A percentile compares a stretch with the other conserved stretches of the same genome.
Conservation (phyloP, 2,113 vertebrate genomes). For the Diadophis punctatus region DNA sequence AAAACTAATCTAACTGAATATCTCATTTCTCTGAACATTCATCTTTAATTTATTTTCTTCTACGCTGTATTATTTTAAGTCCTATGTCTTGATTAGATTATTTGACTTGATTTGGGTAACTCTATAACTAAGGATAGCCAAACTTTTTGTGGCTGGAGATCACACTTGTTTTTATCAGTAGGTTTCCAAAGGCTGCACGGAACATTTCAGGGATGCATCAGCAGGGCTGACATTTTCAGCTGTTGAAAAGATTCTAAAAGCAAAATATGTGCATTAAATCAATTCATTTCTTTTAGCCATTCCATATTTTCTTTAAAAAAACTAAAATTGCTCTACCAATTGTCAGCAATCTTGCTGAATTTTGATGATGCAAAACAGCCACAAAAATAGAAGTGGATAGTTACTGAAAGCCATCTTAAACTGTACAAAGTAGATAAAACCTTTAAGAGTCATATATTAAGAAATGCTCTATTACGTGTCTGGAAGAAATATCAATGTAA, state of each 20-base stretch:
- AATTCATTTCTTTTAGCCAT: not conserved
- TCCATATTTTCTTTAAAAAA: not conserved
- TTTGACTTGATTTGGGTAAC: not conserved
- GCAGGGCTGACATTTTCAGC: not conserved
- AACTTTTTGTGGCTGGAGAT: not conserved
- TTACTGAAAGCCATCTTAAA: too few species aligned
- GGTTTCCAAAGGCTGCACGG: not conserved
- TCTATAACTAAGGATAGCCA: not conserved
- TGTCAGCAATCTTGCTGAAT: not conserved
- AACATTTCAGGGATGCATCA: not conserved
- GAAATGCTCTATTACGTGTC: too few species aligned
- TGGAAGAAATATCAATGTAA: too few species aligned
- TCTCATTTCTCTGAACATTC: not conserved
- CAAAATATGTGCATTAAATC: not conserved
- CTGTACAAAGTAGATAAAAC: too few species aligned
- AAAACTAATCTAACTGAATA: not conserved
- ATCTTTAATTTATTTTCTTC: not conserved
- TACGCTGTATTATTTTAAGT: not conserved
- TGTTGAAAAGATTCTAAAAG: not conserved
- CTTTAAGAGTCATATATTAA: too few species aligned
- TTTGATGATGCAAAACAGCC: not conserved
- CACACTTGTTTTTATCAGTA: not conserved
- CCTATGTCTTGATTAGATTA: not conserved
- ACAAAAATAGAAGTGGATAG: not conserved
- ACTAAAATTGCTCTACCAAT: not conserved